Base-by-base conservation (phyloP, 53 echinoderm and acorn worm genomes). In the Mesocentrotus franciscanus region DNA sequence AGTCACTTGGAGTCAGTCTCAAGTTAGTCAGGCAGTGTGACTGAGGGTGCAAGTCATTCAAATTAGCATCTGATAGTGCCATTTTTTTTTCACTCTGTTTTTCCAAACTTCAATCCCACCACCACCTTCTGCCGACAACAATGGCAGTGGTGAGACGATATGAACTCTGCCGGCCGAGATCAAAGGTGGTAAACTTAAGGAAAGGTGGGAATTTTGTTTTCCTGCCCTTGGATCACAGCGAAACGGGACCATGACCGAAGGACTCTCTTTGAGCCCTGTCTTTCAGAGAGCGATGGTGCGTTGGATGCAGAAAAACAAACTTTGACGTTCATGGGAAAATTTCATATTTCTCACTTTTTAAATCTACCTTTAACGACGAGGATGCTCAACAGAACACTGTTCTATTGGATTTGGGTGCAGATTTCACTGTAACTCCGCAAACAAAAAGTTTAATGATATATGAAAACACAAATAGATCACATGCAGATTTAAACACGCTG, bases 11-110 rank as follows among this genome's bases (percentile, higher is more conserved):
- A 49, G 49, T 5, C 49, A 6, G 49, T 49, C 49, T 49, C 49
- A 49, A 49, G 49, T 49, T 7, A 49, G 49, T 49, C 49, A 5
- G 49, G 49, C 49, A 7, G 49, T 49, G 49, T 49, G 49, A 49
- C 49, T 49, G 49, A 49, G 49, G 49, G 6, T 49, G 6, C 1
- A 81, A 81, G 81, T 81, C 81, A 39, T 81, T 81, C 36, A 81
- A 81, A 81, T 81, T 81, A 81, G 81, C 34, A 81, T 39, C 42
- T 81, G 81, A 81, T 81, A 81, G 81, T 81, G 81, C 81, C 16
- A 20, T 8, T 42, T 81, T 49, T 49, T 49, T 0, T 39, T 81
- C 81, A 42, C 42, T 81, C 81, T 74, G 15, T 81, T 81, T 75
- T 18, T 17, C 81, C 42, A 42, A 42, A 39, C 81, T 42, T 42